Evolutionary conservation across 2,113 vertebrate genomes (phyloP).

Genomic region (Tetrax tetrax): DNA sequence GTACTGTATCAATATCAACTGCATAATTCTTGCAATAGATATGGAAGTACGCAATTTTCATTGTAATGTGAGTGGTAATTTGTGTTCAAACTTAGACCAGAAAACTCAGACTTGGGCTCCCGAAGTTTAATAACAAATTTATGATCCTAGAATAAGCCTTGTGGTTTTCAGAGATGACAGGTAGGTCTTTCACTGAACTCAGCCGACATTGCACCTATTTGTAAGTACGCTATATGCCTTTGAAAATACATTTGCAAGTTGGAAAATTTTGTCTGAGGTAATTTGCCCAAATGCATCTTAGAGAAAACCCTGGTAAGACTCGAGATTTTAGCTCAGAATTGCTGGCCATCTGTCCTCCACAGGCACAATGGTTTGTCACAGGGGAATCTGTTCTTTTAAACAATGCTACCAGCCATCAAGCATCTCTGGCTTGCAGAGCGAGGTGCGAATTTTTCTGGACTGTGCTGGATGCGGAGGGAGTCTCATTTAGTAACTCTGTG

Average conservation of each 20-base stretch:
- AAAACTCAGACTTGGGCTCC: not conserved
- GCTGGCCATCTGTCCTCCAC: not conserved
- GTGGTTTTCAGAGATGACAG: not conserved
- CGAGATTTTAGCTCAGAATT: not conserved
- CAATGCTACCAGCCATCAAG: not conserved
- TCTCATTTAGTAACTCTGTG: not conserved
- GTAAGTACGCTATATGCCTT: not conserved
- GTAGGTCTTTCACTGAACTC: not conserved
- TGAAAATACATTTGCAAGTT: not conserved
- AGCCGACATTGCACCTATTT: not conserved
- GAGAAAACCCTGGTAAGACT: accelerated
- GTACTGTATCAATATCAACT: not conserved
- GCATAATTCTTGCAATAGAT: not conserved
- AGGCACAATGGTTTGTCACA: not conserved
- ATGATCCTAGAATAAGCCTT: not conserved
- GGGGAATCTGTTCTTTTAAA: not conserved
- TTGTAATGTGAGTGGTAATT: not conserved
- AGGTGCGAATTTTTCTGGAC: not conserved
- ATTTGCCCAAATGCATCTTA: not conserved
- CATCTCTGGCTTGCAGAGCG: not conserved
- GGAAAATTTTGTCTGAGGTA: not conserved
- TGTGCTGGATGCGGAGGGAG: not conserved
- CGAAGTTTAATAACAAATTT: accelerated
- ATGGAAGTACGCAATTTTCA: not conserved
- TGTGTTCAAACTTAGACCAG: not conserved